Percentiles rank a stretch among this genome's conserved stretches.
Conservation (phyloP, 2,888 invertebrate species). For the Apantesis nais region DNA sequence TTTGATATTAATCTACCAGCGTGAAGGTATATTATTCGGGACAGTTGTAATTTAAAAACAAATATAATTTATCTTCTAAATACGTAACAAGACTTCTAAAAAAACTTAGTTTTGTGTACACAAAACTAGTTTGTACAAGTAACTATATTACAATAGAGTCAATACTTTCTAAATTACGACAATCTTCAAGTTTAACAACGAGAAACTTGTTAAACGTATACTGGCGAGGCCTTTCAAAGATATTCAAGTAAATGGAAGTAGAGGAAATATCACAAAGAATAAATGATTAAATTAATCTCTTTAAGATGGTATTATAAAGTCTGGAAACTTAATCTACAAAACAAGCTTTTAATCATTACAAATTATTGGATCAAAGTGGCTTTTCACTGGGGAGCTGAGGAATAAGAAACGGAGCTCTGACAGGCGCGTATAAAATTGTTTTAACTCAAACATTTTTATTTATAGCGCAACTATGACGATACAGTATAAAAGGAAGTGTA, state of each 20-base stretch:
- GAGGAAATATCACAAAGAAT: neutral
- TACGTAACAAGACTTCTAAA: no score
- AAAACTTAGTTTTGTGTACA: no score
- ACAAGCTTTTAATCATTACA: neutral
- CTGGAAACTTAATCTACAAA: neutral
- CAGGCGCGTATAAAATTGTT: neutral
- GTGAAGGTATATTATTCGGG: no score
- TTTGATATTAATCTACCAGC: no score
- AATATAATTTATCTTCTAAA: no score
- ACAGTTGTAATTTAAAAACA: no score
- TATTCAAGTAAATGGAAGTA: neutral
- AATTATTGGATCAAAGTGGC: neutral
- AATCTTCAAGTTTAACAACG: neutral
- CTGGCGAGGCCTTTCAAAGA: neutral
- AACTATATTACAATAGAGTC: neutral
- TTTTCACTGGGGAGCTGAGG: neutral
- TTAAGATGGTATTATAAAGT: neutral
- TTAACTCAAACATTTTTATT: neutral
- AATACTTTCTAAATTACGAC: constrained; percentile 8
- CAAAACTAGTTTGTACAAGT: neutral
- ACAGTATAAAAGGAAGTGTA: neutral
- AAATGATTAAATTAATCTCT: neutral
- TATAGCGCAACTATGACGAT: no score
- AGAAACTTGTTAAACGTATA: constrained; percentile 4
- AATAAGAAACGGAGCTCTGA: neutral